Evolutionary conservation across 2,888 invertebrate genomes (phyloP).

Genomic region (Drosophila paucipuncta): DNA sequence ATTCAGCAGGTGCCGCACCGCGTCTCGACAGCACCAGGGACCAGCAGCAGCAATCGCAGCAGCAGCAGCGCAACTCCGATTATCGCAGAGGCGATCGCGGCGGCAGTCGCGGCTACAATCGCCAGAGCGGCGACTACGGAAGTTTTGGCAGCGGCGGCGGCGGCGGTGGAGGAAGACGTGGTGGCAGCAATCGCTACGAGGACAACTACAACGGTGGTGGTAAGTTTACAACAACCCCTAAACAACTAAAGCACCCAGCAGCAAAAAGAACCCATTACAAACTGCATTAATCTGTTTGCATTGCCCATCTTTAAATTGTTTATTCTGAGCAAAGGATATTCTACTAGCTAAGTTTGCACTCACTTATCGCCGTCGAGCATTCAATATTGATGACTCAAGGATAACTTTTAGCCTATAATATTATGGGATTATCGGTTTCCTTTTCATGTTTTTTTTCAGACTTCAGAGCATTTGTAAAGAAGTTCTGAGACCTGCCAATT

Average conservation of each 20-base stretch:
- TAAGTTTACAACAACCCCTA: constrained; percentile 29
- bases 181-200: constrained; percentile 83
- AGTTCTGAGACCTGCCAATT: neutral
- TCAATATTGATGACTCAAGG: neutral
- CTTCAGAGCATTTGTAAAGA: neutral
- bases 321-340: neutral
- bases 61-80: constrained; percentile 84
- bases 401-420: neutral
- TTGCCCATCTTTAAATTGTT: too few relatives aligned
- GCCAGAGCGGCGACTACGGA: constrained; percentile 83
- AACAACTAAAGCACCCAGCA: neutral
- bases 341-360: neutral
- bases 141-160: constrained; percentile 69
- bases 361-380: neutral
- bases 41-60: constrained; percentile 67
- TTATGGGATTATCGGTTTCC: neutral
- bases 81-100: constrained; percentile 81
- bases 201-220: constrained; percentile 83
- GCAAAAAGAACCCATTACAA: neutral
- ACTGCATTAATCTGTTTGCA: neutral
- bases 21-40: constrained; percentile 80
- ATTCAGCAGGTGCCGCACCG: constrained; percentile 69
- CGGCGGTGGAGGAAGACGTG: constrained; percentile 64
- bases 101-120: constrained; percentile 80
- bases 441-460: neutral